Percentiles rank a stretch among this genome's conserved stretches.
phyloP scores from a whole-genome alignment of 1,140 invertebrate species.

The Pseudomyrmex gracilis region DNA sequence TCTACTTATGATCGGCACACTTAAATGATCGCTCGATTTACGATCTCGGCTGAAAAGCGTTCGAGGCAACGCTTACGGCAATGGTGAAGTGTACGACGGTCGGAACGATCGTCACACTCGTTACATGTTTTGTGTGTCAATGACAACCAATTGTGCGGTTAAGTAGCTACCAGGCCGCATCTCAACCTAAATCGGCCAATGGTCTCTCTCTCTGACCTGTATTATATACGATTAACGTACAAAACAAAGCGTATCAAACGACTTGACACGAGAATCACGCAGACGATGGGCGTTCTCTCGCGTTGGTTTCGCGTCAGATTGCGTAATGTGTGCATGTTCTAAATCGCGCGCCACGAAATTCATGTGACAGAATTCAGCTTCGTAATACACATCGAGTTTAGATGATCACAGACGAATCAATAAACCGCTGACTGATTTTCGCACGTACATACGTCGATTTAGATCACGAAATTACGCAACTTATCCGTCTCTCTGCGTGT shows the following conservation, averaged over 20 bases:
- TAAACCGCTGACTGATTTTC: not conserved
- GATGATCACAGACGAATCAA: not conserved
- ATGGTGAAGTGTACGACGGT: constrained; percentile 17
- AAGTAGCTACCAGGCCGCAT: constrained; percentile 77
- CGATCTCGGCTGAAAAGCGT: not conserved
- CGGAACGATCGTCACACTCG: constrained; percentile 62
- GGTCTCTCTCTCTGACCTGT: constrained; percentile 72
- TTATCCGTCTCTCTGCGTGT: too few species aligned
- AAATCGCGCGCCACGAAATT: not conserved
- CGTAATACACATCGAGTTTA: not conserved
- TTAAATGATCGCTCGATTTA: not conserved
- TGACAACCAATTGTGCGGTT: constrained; percentile 82
- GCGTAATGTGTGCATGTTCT: not conserved
- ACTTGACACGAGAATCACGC: constrained; percentile 57
- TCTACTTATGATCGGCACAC: constrained; percentile 25
- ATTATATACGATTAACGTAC: constrained; percentile 76
- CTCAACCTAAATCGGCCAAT: constrained; percentile 80
- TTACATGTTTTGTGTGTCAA: constrained; percentile 80
- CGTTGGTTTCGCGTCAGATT: constrained; percentile 1
- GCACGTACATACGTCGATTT: not conserved
- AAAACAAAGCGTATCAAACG: constrained; percentile 72
- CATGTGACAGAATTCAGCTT: constrained; percentile 6
- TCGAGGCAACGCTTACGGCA: not conserved
- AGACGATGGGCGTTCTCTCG: constrained; percentile 43
- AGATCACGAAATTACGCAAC: constrained; percentile 25